These are phyloP conservation scores for Neoascia interrupta DNA, from an alignment of 2,888 invertebrate species.

Conservation along the genomic window DNA sequence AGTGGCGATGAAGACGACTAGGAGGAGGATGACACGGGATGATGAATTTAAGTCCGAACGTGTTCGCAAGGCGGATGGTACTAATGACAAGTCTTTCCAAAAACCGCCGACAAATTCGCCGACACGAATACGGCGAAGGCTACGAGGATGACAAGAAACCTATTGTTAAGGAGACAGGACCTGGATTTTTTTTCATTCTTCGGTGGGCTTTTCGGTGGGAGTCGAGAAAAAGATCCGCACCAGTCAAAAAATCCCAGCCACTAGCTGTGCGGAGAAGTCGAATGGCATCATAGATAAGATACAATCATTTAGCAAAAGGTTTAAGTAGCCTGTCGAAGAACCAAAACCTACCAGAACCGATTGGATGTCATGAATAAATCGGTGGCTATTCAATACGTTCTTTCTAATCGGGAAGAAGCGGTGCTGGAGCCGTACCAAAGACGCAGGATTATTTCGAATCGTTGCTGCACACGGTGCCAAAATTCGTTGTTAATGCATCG, in stretches of 20 bases:
- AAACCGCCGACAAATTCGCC: too few relatives aligned
- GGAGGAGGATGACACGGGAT: constrained; percentile 71
- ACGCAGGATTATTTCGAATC: constrained; percentile 81
- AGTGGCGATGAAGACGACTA: constrained; percentile 69
- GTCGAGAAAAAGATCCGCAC: constrained; percentile 22
- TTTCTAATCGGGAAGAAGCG: constrained; percentile 73
- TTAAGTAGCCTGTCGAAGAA: constrained; percentile 54
- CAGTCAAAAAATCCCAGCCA: constrained; percentile 10
- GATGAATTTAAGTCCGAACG: constrained; percentile 72
- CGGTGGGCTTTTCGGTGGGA: constrained; percentile 64
- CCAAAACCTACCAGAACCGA: constrained; percentile 56
- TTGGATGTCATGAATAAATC: constrained; percentile 76
- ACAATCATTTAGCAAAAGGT: constrained; percentile 73
- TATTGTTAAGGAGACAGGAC: constrained; percentile 70
- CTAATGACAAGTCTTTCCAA: constrained; percentile 14
- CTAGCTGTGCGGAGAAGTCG: constrained; percentile 38
- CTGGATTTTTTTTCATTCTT: constrained; percentile 70
- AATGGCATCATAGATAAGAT: constrained; percentile 76
- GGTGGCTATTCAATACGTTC: constrained; percentile 78
- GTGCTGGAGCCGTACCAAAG: constrained; percentile 70
- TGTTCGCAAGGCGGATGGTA: constrained; percentile 66
- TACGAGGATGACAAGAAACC: constrained; percentile 60
- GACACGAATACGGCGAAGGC: constrained; percentile 61
- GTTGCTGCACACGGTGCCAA: constrained; percentile 84
- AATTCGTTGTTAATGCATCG: constrained; percentile 85